A percentile compares a stretch with the other conserved stretches of the same genome.
phyloP scores from a whole-genome alignment of 1,140 invertebrate genomes.

The Eurosta solidaginis region DNA sequence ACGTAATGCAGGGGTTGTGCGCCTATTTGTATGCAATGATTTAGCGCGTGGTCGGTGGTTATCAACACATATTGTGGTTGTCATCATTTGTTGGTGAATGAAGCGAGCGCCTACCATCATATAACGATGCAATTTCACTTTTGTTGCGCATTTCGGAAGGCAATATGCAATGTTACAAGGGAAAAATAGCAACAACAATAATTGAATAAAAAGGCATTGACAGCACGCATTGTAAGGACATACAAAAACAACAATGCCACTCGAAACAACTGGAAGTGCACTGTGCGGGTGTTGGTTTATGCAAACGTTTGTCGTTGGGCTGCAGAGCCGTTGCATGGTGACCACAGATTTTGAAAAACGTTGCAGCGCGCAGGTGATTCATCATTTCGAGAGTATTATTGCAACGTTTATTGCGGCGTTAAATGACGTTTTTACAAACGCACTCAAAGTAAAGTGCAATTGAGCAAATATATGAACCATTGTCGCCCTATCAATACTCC shows the following conservation, averaged over 20 bases:
- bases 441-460: constrained; percentile 41
- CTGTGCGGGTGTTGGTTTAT: background rate
- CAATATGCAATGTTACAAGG: background rate
- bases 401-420: constrained; percentile 55
- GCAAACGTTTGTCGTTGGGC: background rate
- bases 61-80: background rate
- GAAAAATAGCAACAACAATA: background rate
- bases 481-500: too few species aligned
- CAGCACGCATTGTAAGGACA: background rate
- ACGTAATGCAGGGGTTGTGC: background rate
- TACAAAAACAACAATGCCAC: background rate
- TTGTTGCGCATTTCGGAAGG: background rate
- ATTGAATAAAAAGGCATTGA: background rate
- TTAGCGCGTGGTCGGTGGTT: background rate
- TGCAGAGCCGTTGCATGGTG: background rate
- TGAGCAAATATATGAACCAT: background rate
- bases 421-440: constrained; percentile 52
- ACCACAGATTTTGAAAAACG: constrained; percentile 41
- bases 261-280: background rate
- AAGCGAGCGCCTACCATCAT: background rate
- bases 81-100: background rate
- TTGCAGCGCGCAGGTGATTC: constrained; percentile 56
- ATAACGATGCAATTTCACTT: constrained; percentile 3
- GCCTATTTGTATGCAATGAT: constrained; percentile 28
- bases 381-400: constrained; percentile 58